phyloP scores from a whole-genome alignment of 2,113 vertebrate species.

The Hypocryptadius cinnamomeus region DNA sequence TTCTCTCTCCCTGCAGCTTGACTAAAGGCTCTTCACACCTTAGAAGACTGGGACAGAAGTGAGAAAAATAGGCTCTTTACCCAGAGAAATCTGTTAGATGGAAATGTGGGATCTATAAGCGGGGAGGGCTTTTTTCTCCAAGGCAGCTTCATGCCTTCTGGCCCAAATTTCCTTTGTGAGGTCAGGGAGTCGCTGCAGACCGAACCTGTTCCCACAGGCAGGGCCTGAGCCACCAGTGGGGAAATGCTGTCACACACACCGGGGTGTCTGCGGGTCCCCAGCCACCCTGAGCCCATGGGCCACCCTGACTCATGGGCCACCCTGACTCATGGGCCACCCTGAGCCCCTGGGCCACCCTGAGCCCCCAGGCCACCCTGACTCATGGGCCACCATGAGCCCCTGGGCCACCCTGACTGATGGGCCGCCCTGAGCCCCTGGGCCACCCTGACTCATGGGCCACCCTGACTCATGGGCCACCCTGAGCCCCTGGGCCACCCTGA shows the following conservation, averaged over 20 bases:
- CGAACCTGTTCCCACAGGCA: not conserved
- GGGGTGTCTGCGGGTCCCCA: rapidly evolving
- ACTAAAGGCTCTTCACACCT: constrained; percentile 4
- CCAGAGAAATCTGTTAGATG: not conserved
- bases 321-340: not conserved
- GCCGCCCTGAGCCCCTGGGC: rapidly evolving
- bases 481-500: too few species aligned
- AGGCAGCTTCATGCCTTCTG: not conserved
- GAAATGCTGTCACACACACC: not conserved
- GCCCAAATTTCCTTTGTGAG: not conserved
- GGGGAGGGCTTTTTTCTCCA: not conserved
- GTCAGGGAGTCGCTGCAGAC: rapidly evolving
- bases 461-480: too few species aligned
- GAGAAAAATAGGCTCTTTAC: not conserved
- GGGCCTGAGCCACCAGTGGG: not conserved
- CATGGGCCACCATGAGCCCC: rapidly evolving
- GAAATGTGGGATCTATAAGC: not conserved
- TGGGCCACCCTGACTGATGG: rapidly evolving
- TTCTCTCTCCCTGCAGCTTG: not conserved
- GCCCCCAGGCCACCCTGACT: too few species aligned
- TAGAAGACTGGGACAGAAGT: not conserved
- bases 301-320: too few species aligned
- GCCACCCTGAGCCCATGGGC: rapidly evolving
- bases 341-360: not conserved
- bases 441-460: too few species aligned